These are phyloP conservation scores for Cromileptes altivelis DNA, from an alignment of 2,113 vertebrate genomes.

Conservation along the genomic window DNA sequence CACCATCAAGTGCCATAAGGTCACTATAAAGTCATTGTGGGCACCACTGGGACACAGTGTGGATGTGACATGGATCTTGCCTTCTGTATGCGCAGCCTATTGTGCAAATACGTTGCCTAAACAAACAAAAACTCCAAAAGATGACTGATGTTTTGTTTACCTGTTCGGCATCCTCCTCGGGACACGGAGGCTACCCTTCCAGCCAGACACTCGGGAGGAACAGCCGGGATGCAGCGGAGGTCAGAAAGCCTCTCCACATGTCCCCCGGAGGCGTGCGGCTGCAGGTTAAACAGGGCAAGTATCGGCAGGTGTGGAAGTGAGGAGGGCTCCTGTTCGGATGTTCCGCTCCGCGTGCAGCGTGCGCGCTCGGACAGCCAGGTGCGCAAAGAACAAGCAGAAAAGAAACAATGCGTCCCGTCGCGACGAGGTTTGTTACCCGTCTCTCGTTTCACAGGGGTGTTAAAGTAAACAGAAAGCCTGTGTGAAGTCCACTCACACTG, in stretches of 20 bases:
- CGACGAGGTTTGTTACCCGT: background rate
- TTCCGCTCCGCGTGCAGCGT: background rate
- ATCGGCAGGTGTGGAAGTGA: conserved; percentile 2
- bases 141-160: conserved; percentile 30
- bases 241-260: conserved; percentile 72
- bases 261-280: conserved; percentile 22
- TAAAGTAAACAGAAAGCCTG: background rate
- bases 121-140: background rate
- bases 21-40: background rate
- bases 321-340: conserved; percentile 17
- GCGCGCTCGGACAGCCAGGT: conserved; percentile 16
- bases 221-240: conserved; percentile 64
- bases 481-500: conserved; percentile 15
- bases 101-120: background rate
- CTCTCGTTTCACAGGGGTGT: background rate
- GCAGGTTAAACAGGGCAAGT: conserved; percentile 2
- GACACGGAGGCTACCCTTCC: conserved; percentile 60
- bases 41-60: no score
- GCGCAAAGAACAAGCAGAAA: background rate
- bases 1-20: background rate
- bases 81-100: background rate
- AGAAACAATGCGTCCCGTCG: background rate
- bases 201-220: conserved; percentile 39
- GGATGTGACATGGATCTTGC: background rate
- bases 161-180: conserved; percentile 75